These are phyloP conservation scores for Lasioglossum oenotherae DNA, from an alignment of 2,888 invertebrate genomes.

Conservation along the genomic window DNA sequence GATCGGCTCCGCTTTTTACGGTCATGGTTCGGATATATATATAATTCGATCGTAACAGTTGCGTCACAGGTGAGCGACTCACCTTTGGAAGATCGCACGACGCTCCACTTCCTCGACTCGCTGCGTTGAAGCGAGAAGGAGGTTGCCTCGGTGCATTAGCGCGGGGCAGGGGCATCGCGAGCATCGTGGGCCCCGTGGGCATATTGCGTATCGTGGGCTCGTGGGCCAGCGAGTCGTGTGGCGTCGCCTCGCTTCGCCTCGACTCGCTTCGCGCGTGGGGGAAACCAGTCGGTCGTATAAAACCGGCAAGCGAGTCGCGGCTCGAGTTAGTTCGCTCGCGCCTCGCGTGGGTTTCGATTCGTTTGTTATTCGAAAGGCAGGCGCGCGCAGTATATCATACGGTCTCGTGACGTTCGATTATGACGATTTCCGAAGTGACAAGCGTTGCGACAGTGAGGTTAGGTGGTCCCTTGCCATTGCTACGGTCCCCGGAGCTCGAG, in stretches of 20 bases:
- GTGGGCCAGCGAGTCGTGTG: not conserved
- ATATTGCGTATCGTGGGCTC: not conserved
- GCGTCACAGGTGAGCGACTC: conserved; percentile 21
- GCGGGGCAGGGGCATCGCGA: not conserved
- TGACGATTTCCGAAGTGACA: not conserved
- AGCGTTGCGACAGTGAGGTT: conserved; percentile 1
- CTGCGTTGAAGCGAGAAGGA: not conserved
- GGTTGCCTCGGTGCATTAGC: not conserved
- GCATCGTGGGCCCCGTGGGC: not conserved
- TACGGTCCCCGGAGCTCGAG: not conserved
- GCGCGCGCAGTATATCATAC: not conserved
- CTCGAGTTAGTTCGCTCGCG: conserved; percentile 81
- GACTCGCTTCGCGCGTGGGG: conserved; percentile 56
- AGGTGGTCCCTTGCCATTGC: not conserved
- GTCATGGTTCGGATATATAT: not conserved
- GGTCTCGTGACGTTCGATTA: not conserved
- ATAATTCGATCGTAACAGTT: not conserved
- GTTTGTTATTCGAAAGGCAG: not conserved
- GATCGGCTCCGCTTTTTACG: not conserved
- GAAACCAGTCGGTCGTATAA: conserved; percentile 80
- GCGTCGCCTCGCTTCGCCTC: not conserved
- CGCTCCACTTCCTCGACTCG: not conserved
- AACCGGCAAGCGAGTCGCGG: conserved; percentile 78
- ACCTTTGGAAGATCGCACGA: conserved; percentile 21
- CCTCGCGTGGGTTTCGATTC: conserved; percentile 59